Evolutionary conservation across 2,797 vertebrate species (phyloP).

Genomic region (Protosalanx chinensis): DNA sequence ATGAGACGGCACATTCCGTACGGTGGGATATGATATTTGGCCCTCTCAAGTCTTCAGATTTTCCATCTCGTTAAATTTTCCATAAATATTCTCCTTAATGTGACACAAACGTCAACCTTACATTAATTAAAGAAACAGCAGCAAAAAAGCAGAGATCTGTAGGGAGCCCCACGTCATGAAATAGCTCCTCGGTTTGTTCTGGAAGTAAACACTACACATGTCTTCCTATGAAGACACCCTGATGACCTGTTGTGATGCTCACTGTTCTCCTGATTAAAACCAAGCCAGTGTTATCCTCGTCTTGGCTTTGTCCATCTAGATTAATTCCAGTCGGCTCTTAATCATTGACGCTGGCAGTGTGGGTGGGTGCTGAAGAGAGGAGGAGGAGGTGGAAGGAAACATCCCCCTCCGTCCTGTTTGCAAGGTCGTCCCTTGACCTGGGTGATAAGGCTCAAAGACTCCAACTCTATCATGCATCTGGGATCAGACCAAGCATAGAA

Average conservation of each 20-base stretch:
- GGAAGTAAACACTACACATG: background rate
- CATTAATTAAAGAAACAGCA: too few species aligned
- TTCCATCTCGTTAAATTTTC: too few species aligned
- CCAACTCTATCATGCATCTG: slow-evolving; percentile 42
- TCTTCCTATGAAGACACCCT: slow-evolving; percentile 8
- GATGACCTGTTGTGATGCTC: slow-evolving; percentile 33
- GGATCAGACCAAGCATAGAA: slow-evolving; percentile 27
- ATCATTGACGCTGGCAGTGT: slow-evolving; percentile 33
- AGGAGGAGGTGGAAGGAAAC: background rate
- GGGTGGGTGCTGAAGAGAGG: background rate
- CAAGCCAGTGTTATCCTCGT: slow-evolving; percentile 58
- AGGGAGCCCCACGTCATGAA: background rate
- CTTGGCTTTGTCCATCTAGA: slow-evolving; percentile 49
- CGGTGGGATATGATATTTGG: too few species aligned
- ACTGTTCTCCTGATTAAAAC: slow-evolving; percentile 55
- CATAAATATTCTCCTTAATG: too few species aligned
- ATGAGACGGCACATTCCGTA: too few species aligned
- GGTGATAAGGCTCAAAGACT: slow-evolving; percentile 34
- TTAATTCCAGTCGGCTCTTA: slow-evolving; percentile 60
- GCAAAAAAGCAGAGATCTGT: background rate
- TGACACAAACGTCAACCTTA: too few species aligned
- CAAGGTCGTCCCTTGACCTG: slow-evolving; percentile 30
- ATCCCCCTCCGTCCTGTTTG: slow-evolving; percentile 24
- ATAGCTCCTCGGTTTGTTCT: background rate
- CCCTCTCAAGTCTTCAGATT: too few species aligned